Evolutionary conservation across 2,113 vertebrate genomes (phyloP).

Genomic region (Murina feae): DNA sequence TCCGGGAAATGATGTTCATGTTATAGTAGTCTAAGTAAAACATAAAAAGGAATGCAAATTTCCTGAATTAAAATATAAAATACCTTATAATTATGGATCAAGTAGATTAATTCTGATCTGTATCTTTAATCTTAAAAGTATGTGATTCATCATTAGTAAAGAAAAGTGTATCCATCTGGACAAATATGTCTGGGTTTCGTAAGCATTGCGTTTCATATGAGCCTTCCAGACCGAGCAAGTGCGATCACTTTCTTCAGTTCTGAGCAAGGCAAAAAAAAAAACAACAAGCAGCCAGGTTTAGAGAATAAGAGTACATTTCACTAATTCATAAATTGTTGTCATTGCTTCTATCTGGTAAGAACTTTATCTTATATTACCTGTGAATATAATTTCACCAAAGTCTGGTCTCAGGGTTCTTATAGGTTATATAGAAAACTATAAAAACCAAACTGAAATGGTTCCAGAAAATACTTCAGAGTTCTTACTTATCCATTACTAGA

Average conservation of each 20-base stretch:
- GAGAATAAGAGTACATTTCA: neutral
- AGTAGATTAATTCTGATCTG: neutral
- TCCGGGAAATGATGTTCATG: neutral
- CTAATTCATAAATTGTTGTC: neutral
- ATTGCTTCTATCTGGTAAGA: neutral
- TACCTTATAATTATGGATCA: neutral
- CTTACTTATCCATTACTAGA: neutral
- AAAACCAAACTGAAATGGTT: conserved; percentile 1
- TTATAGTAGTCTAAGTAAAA: neutral
- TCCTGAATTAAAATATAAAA: neutral
- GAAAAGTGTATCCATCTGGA: neutral
- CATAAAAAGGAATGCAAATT: neutral
- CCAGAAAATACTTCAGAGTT: neutral
- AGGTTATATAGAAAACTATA: neutral
- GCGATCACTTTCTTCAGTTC: neutral
- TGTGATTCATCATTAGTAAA: neutral
- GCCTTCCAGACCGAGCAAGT: neutral
- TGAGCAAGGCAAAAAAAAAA: neutral
- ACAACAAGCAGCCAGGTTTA: neutral
- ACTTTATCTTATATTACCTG: neutral
- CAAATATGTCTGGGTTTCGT: neutral
- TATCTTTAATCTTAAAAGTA: neutral
- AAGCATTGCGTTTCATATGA: neutral
- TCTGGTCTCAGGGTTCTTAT: neutral
- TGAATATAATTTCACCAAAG: neutral